Base-by-base conservation (phyloP, 1,140 invertebrate species). In the Papilio glaucus region DNA sequence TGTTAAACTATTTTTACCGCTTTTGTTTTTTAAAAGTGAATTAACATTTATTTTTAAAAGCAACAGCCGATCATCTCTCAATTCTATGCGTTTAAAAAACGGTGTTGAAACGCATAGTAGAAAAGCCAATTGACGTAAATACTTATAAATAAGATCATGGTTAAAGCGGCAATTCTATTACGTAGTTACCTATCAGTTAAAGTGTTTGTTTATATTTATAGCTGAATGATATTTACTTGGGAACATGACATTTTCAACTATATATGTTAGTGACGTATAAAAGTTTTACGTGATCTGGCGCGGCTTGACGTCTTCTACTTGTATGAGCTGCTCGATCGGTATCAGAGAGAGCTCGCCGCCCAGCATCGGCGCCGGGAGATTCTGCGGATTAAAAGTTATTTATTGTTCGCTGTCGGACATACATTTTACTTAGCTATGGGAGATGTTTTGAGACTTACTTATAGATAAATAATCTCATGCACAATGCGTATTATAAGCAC, bases 261-360 rank as follows among this genome's bases (percentile, higher is more conserved):
- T 33, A n/a, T 49, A 9, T 18, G n/a, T n/a, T n/a, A n/a, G n/a
- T n/a, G 13, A 42, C 12, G 38, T 39, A 39, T 49, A 53, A 18
- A 39, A n/a, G 42, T 26, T 13, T 62, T 76, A 76, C 63, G 63
- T 72, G 72, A 75, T 68, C 41, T 81, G 77, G n/a, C 87, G 71
- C 4, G 85, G 90, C 71, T 87, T 92, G 13, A 96, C 94, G 84
- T 96, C 95, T 13, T 96, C 95, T 15, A 96, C 93, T 92, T 96
- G 95, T 75, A 96, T 96, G 26, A 96, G 87, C 79, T 96, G 93
- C 85, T 97, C 96, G 81, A 97, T 97, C 39, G 96, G 96, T 80
- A 97, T 97, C 72, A 96, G 95, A 1, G 96, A 96, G 41, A 97
- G 90, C 84, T 97, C 97, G 21, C 97, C 97, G 6, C 96, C 96